Evolutionary conservation across 2,888 invertebrate genomes (phyloP), one percentile per base, ranked within the genome.

Genomic region (Galeruca laticollis): DNA sequence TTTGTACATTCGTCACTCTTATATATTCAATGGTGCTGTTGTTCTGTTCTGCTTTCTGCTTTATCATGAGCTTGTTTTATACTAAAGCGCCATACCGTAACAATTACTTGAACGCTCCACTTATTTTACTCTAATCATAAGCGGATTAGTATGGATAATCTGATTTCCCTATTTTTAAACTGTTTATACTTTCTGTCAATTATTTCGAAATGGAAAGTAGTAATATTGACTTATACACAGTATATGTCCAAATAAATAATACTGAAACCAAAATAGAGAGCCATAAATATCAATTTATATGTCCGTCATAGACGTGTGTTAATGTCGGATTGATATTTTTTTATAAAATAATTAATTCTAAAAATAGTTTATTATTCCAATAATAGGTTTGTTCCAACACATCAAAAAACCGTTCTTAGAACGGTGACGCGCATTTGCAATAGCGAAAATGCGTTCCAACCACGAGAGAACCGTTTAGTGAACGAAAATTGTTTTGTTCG

Each of bases 1-100:
- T 77, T 79, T 72, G 81, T 76, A 80, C 81, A 82, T 81, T 79
- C 80, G 77, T 77, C 75, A 75, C 74, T 78, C 74, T 76, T 74
- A 74, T 60, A 52, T 66, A 67, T 71, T 59, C 67, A 72, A 60
- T 65, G 70, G 60, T 52, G 21, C 49, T 43, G 60, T 56, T 64
- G 37, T 49, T 63, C 64, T 33, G 56, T 31, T 61, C 61, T 68
- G 60, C 33, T 18, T 62, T 35, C 49, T 35, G 68, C 68, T 68
- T 71, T 68, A 60, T 65, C 40, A 64, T 37, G 52, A 54, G 60
- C 64, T 64, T 65, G 71, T 71, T 71, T 66, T 71, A 61, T 71
- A 64, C 60, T 63, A 51, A 71, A 63, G 80, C 81, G 81, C 80
- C 77, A 81, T 80, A 77, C 79, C 81, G 79, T 80, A 78, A 80